Percentiles rank a stretch among this genome's conserved stretches.
phyloP scores from a whole-genome alignment of 2,113 vertebrate genomes.

The Archocentrus centrarchus region DNA sequence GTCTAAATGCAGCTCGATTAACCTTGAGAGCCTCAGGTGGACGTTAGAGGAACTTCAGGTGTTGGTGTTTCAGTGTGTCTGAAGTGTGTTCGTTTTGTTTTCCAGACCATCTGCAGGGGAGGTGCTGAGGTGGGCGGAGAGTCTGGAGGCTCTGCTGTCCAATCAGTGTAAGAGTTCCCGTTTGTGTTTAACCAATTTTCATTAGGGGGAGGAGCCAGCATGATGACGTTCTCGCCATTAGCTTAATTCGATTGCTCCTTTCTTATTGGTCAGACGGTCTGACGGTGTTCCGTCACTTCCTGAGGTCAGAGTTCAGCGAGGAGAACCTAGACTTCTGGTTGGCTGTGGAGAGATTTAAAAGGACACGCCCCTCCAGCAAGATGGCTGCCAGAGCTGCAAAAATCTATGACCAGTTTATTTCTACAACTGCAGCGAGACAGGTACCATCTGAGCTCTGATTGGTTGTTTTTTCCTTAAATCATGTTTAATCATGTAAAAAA shows the following conservation, averaged over 20 bases:
- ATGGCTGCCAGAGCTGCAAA: constrained; percentile 89
- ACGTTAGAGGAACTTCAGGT: background rate
- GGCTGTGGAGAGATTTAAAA: constrained; percentile 93
- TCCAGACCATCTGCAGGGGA: constrained; percentile 86
- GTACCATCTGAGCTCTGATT: constrained; percentile 24
- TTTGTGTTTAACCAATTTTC: background rate
- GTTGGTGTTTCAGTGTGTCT: background rate
- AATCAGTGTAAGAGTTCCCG: constrained; percentile 87
- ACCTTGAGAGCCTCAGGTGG: background rate
- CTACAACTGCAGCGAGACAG: constrained; percentile 82
- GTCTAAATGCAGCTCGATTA: background rate
- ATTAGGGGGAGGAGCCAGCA: background rate
- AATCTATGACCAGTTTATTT: constrained; percentile 91
- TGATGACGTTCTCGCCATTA: background rate
- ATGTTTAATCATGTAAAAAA: too few relatives aligned
- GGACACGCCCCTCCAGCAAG: constrained; percentile 88
- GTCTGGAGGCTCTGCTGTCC: constrained; percentile 89
- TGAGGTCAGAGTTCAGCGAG: constrained; percentile 94
- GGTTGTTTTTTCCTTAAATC: background rate
- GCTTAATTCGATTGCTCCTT: background rate
- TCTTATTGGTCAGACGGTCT: constrained; percentile 85
- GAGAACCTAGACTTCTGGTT: constrained; percentile 99
- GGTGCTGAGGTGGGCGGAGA: constrained; percentile 90
- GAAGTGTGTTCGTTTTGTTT: constrained; percentile 10
- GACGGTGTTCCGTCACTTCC: constrained; percentile 91